phyloP scores from a whole-genome alignment of 2,113 vertebrate species.

The Esox niger region DNA sequence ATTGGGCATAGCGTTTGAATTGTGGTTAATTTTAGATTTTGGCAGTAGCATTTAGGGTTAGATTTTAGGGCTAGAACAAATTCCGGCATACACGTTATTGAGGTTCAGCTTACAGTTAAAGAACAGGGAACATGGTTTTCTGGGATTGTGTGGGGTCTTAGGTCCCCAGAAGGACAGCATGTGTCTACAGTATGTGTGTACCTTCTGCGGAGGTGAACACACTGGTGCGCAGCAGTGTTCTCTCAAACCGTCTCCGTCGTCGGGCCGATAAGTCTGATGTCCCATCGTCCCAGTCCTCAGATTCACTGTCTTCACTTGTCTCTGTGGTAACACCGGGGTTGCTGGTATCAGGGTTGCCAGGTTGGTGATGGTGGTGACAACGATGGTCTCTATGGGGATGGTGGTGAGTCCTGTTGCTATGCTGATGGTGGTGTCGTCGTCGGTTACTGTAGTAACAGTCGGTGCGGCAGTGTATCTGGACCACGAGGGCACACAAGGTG shows the following conservation, averaged over 20 bases:
- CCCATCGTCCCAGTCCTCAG: slow-evolving; percentile 80
- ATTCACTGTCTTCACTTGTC: slow-evolving; percentile 65
- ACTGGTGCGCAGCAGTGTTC: slow-evolving; percentile 84
- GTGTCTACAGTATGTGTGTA: slow-evolving; percentile 23
- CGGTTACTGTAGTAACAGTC: slow-evolving; percentile 76
- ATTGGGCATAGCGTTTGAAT: too few species aligned
- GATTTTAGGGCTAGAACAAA: too few species aligned
- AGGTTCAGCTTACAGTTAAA: too few species aligned
- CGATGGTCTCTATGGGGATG: slow-evolving; percentile 5
- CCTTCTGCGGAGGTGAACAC: slow-evolving; percentile 85
- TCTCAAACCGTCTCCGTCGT: slow-evolving; percentile 87
- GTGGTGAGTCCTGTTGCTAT: slow-evolving; percentile 27
- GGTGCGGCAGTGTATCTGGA: slow-evolving; percentile 84
- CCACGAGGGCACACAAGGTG: slow-evolving; percentile 86
- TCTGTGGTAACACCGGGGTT: slow-evolving; percentile 28
- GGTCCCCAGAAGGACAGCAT: too few species aligned
- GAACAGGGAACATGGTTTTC: too few species aligned
- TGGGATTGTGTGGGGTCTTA: too few species aligned
- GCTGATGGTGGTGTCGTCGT: slow-evolving; percentile 38
- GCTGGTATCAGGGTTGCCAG: slow-evolving; percentile 32
- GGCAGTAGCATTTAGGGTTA: too few species aligned
- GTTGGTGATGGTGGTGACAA: slow-evolving; percentile 36
- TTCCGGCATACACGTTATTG: too few species aligned
- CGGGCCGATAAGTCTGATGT: slow-evolving; percentile 75
- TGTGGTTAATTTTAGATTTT: too few species aligned